Evolutionary conservation across 2,797 vertebrate genomes (phyloP).

Genomic region (Oreochromis mossambicus): DNA sequence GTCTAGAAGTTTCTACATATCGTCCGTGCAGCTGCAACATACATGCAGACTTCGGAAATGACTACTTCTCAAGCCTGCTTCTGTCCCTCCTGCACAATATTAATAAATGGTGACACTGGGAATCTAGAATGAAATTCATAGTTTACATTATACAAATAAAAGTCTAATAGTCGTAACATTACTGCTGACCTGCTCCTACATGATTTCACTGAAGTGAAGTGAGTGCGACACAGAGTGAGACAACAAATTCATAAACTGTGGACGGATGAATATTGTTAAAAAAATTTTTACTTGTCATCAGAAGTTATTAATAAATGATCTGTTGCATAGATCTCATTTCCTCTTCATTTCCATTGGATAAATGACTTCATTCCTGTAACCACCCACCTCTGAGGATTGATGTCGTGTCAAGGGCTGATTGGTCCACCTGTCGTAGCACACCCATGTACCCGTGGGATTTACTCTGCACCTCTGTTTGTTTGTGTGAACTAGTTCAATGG

Average conservation of each 20-base stretch:
- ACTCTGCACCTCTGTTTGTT: not conserved
- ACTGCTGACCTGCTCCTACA: not conserved
- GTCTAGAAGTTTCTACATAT: not conserved
- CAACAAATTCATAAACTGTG: not conserved
- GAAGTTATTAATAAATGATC: not conserved
- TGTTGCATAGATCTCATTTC: not conserved
- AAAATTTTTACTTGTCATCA: not conserved
- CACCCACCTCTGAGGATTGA: not conserved
- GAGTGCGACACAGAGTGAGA: not conserved
- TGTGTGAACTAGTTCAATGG: not conserved
- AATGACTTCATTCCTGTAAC: not conserved
- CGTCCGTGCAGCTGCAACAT: rapidly evolving
- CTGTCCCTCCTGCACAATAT: not conserved
- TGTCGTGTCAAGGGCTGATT: not conserved
- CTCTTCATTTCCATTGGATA: not conserved
- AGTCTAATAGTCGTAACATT: not conserved
- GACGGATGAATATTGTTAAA: not conserved
- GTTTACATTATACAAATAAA: not conserved
- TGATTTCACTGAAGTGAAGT: not conserved
- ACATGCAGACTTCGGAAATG: not conserved
- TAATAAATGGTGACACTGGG: not conserved
- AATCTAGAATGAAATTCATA: not conserved
- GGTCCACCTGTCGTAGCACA: not conserved
- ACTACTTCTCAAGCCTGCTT: not conserved
- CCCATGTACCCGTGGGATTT: not conserved